Percentiles rank a stretch among this genome's conserved stretches.
Evolutionary conservation across 2,797 vertebrate species (phyloP).

Genomic region (Premnoplex brunnescens): DNA sequence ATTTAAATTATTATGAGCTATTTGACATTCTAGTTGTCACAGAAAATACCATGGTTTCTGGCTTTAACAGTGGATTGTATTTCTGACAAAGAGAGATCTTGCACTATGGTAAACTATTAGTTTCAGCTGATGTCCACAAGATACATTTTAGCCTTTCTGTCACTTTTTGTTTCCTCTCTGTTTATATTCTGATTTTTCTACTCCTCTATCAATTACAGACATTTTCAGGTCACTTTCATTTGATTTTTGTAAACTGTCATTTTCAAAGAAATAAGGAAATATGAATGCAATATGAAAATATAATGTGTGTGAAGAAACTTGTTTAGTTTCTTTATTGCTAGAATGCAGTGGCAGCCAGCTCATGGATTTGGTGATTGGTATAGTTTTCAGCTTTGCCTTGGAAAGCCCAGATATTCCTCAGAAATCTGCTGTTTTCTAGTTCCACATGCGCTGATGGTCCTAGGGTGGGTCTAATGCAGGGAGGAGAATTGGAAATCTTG

Average conservation of each 20-base stretch:
- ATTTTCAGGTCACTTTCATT: background rate
- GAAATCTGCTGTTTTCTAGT: background rate
- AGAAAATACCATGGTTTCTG: background rate
- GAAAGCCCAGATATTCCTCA: background rate
- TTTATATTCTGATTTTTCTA: background rate
- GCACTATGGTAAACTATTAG: background rate
- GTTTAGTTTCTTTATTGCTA: background rate
- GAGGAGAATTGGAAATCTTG: background rate
- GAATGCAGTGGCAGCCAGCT: background rate
- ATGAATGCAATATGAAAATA: background rate
- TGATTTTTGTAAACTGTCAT: background rate
- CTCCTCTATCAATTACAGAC: background rate
- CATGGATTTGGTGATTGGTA: background rate
- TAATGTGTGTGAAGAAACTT: background rate
- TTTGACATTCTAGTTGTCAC: background rate
- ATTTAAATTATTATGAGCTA: background rate
- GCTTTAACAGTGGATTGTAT: background rate
- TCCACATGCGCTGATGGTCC: background rate
- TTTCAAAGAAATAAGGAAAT: background rate
- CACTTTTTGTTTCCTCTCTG: background rate
- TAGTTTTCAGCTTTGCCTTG: background rate
- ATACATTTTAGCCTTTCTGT: background rate
- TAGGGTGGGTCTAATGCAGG: background rate
- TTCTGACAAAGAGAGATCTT: background rate
- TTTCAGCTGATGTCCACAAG: background rate